Base-by-base conservation (phyloP, 2,113 vertebrate species). In the Miniopterus natalensis region DNA sequence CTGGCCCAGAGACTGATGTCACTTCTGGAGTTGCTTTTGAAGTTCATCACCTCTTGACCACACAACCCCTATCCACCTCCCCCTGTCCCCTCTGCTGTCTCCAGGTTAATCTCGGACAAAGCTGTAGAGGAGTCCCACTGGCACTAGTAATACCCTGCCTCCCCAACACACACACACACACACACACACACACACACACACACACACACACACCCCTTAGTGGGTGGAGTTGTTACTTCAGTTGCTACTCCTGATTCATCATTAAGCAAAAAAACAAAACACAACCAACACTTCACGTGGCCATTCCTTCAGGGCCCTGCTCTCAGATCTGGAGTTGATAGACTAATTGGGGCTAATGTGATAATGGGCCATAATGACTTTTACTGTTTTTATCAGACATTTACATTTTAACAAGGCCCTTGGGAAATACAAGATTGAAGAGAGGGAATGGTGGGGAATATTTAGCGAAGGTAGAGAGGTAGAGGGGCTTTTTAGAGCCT, bases 281-380 rank as follows among this genome's bases (percentile, higher is more conserved):
- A 23, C 29, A 63, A 63, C 25, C 12, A 25, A 63, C 27, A 63
- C 11, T 29, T 61, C 70, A 92, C 83, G 83, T 49, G 68, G 36
- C 73, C 49, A 14, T 88, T 97, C 92, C 95, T 94, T 87, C 59
- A 66, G 90, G 94, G 96, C 95, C 51, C 47, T 94, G 74, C 94
- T 90, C 84, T 95, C 92, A 97, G 97, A 97, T 97, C 85, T 59
- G 70, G 47, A 95, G 88, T 88, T 88, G 94, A 97, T 97, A 97
- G 86, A 88, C 95, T 97, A 97, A 97, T 97, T 97, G 94, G 78
- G 88, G 96, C 95, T 97, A 97, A 97, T 97, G 91, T 97, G 96
- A 97, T 97, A 97, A 97, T 96, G 74, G 83, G 95, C 55, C 83
- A 45, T 97, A 93, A 97, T 96, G 96, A 96, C 85, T 71, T 83